Base-by-base conservation (phyloP, 2,797 vertebrate genomes). In the Dallia pectoralis region DNA sequence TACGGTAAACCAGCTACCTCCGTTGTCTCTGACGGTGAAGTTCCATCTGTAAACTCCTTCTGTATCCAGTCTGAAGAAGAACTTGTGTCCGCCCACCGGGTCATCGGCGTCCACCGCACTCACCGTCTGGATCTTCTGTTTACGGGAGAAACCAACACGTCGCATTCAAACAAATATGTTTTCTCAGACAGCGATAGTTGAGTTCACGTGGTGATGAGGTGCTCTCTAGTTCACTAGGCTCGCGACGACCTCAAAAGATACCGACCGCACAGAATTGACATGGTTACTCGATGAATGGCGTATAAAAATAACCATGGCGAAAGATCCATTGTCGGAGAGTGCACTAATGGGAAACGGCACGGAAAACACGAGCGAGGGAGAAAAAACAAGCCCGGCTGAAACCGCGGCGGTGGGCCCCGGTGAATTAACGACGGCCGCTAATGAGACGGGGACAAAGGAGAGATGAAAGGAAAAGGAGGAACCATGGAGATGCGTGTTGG, bases 61-160 rank as follows among this genome's bases (percentile, higher is more conserved):
- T 0, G 94, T 89, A 77, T 94, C 93, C 91, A 97, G 84, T 62
- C 89, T 92, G 91, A 97, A 98, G 51, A 92, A 96, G 84, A 98
- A 97, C 61, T 93, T 94, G 89, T 97, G 96, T 78, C 97, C 96
- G 0, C 85, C 85, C 29, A 90, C 87, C 0, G 97, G 93, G 69
- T 96, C 95, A 0, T 98, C 97, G 33, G 92, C 95, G 84, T 98
- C 97, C 33, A 96, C 85, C 0, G 97, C 97, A 1, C 93, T 96
- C 71, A 98, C 92, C 0, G 94, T 98, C 91, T 98, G 96, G 89
- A 98, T 97, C 86, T 92, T 87, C 97, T 98, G 87, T 85, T 86
- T 89, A 74, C 83, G 74, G 90, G 79, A 71, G 86, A 70, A 70
- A 25, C 36, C 27, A 11, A 25, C 5, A 74, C 30, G 63, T 0